phyloP scores from a whole-genome alignment of 2,888 invertebrate species.

The Mimas tiliae region DNA sequence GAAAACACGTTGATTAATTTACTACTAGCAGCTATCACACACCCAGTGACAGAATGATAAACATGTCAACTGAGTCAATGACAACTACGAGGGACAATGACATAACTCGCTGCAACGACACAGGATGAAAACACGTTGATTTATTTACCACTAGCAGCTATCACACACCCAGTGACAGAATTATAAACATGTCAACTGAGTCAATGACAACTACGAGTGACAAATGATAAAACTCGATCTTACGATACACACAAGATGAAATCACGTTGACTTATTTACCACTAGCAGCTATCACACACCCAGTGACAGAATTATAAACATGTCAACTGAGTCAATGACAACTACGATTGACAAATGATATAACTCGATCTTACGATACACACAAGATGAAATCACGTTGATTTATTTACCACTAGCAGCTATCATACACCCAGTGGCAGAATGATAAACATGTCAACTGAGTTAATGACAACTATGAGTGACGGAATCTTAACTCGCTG shows the following conservation, averaged over 20 bases:
- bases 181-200: conserved; percentile 34
- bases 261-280: conserved; percentile 22
- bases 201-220: conserved; percentile 26
- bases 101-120: too few species aligned
- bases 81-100: conserved; percentile 28
- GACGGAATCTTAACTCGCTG: not conserved
- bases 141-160: conserved; percentile 4
- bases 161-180: conserved; percentile 40
- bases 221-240: too few species aligned
- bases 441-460: conserved; percentile 36
- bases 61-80: conserved; percentile 40
- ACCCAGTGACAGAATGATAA: conserved; percentile 39
- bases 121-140: not conserved
- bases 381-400: not conserved
- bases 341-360: conserved; percentile 28
- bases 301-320: conserved; percentile 45
- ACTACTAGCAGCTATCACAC: conserved; percentile 34
- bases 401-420: not conserved
- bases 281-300: conserved; percentile 38
- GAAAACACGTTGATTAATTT: conserved; percentile 28
- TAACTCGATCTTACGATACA: not conserved
- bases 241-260: too few species aligned
- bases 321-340: conserved; percentile 38
- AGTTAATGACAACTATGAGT: conserved; percentile 4
- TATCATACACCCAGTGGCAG: conserved; percentile 40